A percentile compares a stretch with the other conserved stretches of the same genome.
phyloP scores from a whole-genome alignment of 2,888 invertebrate genomes.

The Ecliptopera silaceata region DNA sequence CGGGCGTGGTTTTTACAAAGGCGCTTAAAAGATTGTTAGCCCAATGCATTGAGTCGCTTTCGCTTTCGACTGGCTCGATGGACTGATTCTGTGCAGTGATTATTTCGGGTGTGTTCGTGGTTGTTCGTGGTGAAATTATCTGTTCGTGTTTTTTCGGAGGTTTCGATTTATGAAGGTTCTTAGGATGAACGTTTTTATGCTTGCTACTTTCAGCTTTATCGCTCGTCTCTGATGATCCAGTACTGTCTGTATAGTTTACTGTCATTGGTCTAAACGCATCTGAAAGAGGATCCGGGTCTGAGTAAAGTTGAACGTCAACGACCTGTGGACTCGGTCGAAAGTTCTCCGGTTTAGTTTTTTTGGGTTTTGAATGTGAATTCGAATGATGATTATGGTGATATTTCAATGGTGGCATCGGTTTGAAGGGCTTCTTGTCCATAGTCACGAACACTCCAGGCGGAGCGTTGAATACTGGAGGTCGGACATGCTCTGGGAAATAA shows the following conservation, averaged over 20 bases:
- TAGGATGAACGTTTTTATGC: constrained; percentile 50
- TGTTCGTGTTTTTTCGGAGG: constrained; percentile 61
- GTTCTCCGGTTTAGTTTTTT: constrained; percentile 57
- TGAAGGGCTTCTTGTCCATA: constrained; percentile 78
- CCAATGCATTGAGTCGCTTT: constrained; percentile 59
- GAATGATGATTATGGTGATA: constrained; percentile 38
- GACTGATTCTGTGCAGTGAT: constrained; percentile 57
- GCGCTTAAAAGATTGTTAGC: constrained; percentile 62
- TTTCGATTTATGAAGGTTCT: constrained; percentile 56
- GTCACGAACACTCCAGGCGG: constrained; percentile 76
- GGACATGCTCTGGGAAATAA: constrained; percentile 64
- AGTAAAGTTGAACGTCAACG: constrained; percentile 56
- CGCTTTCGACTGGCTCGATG: constrained; percentile 43
- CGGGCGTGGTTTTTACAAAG: constrained; percentile 72
- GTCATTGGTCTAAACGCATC: constrained; percentile 73
- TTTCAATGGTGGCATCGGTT: constrained; percentile 76
- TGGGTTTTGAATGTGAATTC: constrained; percentile 50
- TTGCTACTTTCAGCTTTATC: constrained; percentile 43
- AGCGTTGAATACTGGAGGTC: constrained; percentile 74
- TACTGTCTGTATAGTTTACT: constrained; percentile 46
- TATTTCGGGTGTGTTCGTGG: constrained; percentile 65
- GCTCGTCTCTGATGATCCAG: constrained; percentile 35
- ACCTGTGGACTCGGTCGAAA: constrained; percentile 75
- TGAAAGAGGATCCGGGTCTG: constrained; percentile 56
- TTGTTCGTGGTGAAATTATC: constrained; percentile 51